phyloP scores from a whole-genome alignment of 1,140 invertebrate genomes.

The Atta cephalotes region DNA sequence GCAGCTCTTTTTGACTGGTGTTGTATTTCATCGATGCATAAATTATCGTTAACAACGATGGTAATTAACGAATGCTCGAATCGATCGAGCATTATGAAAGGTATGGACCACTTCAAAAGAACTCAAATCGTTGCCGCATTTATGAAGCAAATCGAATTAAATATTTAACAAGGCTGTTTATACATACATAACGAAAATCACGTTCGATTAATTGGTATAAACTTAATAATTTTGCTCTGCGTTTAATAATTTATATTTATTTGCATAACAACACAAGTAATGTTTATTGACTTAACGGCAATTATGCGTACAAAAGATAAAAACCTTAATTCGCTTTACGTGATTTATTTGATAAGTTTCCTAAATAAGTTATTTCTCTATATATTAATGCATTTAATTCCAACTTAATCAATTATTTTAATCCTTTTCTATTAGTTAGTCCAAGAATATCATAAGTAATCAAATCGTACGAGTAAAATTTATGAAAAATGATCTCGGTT shows the following conservation, averaged over 20 bases:
- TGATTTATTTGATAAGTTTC: conserved; percentile 18
- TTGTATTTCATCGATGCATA: conserved; percentile 52
- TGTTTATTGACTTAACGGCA: conserved; percentile 11
- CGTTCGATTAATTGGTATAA: conserved; percentile 18
- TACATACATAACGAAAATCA: conserved; percentile 31
- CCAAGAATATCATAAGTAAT: background rate
- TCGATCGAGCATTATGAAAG: conserved; percentile 44
- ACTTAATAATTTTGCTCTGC: conserved; percentile 41
- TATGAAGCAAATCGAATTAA: conserved; percentile 49
- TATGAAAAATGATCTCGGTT: background rate
- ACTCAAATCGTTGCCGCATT: conserved; percentile 33
- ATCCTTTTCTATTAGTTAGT: background rate
- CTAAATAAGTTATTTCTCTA: background rate
- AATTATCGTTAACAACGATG: conserved; percentile 56
- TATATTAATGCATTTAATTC: background rate
- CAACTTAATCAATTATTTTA: background rate
- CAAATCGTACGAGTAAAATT: background rate
- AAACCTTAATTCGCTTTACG: conserved; percentile 1
- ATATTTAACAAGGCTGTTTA: conserved; percentile 31
- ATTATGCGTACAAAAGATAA: conserved; percentile 8
- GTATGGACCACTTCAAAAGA: conserved; percentile 41
- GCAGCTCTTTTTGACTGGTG: background rate
- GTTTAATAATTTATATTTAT: conserved; percentile 50
- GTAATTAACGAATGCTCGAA: conserved; percentile 50
- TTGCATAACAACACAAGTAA: conserved; percentile 4